Conservation (phyloP, 2,797 vertebrate species). For the Syngnathus acus region DNA sequence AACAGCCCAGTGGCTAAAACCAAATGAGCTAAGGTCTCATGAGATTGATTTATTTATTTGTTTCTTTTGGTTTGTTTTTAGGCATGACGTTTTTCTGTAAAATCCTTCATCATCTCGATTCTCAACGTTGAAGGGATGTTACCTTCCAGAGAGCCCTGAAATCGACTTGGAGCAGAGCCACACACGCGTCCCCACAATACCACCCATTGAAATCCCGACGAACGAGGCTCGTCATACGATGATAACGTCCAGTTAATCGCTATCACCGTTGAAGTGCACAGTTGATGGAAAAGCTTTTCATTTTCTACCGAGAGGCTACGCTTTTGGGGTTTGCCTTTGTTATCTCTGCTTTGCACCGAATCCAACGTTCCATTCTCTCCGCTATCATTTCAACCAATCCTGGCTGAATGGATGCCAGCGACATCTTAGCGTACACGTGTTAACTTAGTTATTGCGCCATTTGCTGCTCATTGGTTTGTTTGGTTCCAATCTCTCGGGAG, state of each 20-base stretch:
- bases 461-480: constrained; percentile 1
- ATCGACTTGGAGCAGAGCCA: background rate
- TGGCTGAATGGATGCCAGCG: background rate
- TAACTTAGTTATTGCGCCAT: background rate
- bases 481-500: background rate
- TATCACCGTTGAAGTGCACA: constrained; percentile 2
- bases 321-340: constrained; percentile 1
- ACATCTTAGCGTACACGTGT: background rate
- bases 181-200: background rate
- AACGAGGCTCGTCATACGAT: background rate
- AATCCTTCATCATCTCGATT: background rate
- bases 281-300: background rate
- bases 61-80: background rate
- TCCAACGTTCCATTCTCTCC: background rate
- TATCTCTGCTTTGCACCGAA: background rate
- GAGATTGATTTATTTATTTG: background rate
- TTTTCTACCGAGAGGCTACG: background rate
- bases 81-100: background rate
- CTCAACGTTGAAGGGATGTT: background rate
- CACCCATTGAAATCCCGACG: background rate
- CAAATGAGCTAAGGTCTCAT: background rate
- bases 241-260: constrained; percentile 4
- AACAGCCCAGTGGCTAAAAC: background rate
- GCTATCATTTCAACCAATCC: constrained; percentile 1
- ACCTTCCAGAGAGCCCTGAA: background rate